Evolutionary conservation across 2,113 vertebrate genomes (phyloP).

Genomic region (Nycticryphes semicollaris): DNA sequence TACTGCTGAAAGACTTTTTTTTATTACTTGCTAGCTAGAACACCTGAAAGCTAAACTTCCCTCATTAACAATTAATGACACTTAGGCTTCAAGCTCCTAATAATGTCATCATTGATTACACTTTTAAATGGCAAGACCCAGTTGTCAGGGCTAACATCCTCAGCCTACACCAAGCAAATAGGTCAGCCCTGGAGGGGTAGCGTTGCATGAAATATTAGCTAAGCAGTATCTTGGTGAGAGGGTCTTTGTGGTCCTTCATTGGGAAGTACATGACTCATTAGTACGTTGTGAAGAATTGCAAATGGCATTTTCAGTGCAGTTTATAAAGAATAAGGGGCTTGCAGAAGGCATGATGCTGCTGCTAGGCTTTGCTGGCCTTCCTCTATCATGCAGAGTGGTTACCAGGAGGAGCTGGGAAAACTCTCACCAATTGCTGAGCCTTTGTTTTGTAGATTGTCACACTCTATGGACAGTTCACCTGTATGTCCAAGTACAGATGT

Average conservation of each 20-base stretch:
- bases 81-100: background rate
- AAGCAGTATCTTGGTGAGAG: background rate
- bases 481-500: background rate
- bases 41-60: background rate
- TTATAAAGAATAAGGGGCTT: background rate
- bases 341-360: background rate
- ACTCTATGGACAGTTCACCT: background rate
- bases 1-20: background rate
- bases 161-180: background rate
- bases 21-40: background rate
- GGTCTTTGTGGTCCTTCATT: background rate
- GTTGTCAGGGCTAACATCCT: background rate
- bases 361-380: background rate
- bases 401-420: background rate
- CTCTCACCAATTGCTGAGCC: background rate
- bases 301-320: background rate
- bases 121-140: background rate
- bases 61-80: slow-evolving; percentile 18
- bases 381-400: too few relatives aligned
- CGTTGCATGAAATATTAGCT: background rate
- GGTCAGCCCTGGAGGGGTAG: background rate
- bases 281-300: background rate
- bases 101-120: background rate
- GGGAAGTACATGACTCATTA: background rate
- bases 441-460: background rate